Percentiles rank a stretch among this genome's conserved stretches.
These are phyloP conservation scores for Siniperca scherzeri DNA, from an alignment of 2,797 vertebrate genomes.

Conservation along the genomic window DNA sequence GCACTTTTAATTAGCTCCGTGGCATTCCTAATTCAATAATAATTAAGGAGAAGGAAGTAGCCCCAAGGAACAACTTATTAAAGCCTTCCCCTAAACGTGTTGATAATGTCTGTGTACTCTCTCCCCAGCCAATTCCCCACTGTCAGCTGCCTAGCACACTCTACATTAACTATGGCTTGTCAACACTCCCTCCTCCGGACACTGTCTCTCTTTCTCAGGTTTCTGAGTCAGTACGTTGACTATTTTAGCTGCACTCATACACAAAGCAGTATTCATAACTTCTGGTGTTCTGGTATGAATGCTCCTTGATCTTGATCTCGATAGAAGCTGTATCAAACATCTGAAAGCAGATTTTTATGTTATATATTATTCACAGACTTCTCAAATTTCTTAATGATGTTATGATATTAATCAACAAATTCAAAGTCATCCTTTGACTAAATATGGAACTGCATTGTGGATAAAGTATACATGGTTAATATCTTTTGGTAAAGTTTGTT, in stretches of 20 bases:
- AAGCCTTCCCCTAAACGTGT: slow-evolving; percentile 75
- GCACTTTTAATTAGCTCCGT: slow-evolving; percentile 79
- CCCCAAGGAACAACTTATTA: slow-evolving; percentile 76
- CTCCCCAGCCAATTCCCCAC: slow-evolving; percentile 46
- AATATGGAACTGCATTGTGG: neutral
- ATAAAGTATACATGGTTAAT: neutral
- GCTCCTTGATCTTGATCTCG: neutral
- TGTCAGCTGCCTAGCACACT: slow-evolving; percentile 30
- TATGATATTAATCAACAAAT: neutral
- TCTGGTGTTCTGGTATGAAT: neutral
- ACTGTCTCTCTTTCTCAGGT: slow-evolving; percentile 7
- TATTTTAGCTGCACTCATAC: slow-evolving; percentile 8
- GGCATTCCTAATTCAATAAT: slow-evolving; percentile 82
- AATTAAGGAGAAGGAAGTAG: slow-evolving; percentile 76
- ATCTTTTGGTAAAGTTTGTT: slow-evolving; percentile 5
- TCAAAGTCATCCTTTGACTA: neutral
- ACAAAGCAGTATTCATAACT: slow-evolving; percentile 32
- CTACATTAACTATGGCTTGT: slow-evolving; percentile 56
- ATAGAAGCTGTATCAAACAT: neutral
- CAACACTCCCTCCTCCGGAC: slow-evolving; percentile 39
- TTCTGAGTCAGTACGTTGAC: slow-evolving; percentile 29
- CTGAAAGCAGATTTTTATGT: neutral
- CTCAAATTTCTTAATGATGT: neutral
- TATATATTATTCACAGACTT: neutral
- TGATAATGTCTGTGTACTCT: slow-evolving; percentile 66